Evolutionary conservation across 2,797 vertebrate species (phyloP).

Genomic region (Alosa sapidissima): DNA sequence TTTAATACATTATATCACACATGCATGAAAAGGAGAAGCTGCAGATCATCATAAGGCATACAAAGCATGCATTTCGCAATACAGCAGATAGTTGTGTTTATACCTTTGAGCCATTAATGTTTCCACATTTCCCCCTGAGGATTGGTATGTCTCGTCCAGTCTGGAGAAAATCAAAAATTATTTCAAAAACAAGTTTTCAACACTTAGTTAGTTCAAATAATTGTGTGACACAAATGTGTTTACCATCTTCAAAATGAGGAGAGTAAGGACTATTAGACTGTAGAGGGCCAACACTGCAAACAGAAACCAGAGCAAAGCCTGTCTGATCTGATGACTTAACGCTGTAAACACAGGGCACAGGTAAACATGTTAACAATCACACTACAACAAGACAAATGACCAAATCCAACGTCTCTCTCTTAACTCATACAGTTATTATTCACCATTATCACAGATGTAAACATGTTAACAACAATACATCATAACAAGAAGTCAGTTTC

Average conservation of each 20-base stretch:
- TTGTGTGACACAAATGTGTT: not conserved
- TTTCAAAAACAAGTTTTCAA: not conserved
- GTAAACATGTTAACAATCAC: not conserved
- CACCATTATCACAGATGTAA: not conserved
- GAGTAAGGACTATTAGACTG: not conserved
- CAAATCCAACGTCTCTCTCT: not conserved
- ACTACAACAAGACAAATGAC: not conserved
- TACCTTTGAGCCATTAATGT: not conserved
- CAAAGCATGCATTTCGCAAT: not conserved
- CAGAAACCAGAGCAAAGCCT: not conserved
- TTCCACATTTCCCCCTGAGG: not conserved
- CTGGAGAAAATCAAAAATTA: not conserved
- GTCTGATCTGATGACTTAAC: not conserved
- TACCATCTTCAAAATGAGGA: conserved; percentile 19
- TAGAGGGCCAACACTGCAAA: not conserved
- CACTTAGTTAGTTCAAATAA: not conserved
- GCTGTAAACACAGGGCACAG: not conserved
- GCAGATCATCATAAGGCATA: not conserved
- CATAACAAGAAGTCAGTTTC: not conserved
- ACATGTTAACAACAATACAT: not conserved
- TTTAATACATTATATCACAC: not conserved
- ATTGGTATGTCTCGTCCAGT: not conserved
- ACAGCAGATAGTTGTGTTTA: not conserved
- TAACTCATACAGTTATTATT: not conserved
- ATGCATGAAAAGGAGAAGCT: not conserved